Evolutionary conservation across 2,797 vertebrate species (phyloP).

Genomic region (Lophius americanus): DNA sequence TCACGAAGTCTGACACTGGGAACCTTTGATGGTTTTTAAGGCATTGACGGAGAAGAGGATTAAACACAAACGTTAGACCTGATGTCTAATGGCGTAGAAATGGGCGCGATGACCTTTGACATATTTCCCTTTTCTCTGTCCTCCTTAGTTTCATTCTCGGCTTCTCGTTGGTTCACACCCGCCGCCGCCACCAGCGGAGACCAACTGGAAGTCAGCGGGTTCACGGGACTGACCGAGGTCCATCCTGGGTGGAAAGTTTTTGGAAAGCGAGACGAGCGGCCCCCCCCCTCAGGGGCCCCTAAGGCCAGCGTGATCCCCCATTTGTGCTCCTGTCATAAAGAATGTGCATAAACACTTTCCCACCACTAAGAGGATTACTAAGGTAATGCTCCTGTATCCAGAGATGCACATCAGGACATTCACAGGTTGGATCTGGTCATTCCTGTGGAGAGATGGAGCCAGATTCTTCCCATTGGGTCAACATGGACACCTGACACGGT

Average conservation of each 20-base stretch:
- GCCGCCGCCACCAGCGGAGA: constrained; percentile 16
- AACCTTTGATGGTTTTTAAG: too few species aligned
- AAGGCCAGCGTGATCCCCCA: constrained; percentile 76
- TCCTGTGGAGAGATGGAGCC: constrained; percentile 53
- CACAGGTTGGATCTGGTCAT: constrained; percentile 67
- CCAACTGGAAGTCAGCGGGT: constrained; percentile 72
- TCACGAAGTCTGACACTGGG: too few species aligned
- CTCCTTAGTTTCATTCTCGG: constrained; percentile 9
- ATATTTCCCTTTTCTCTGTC: constrained; percentile 25
- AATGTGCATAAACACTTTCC: constrained; percentile 83
- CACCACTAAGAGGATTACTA: constrained; percentile 86
- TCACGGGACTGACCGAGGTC: constrained; percentile 57
- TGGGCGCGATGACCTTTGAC: constrained; percentile 32
- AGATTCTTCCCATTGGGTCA: constrained; percentile 39
- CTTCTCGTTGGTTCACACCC: not conserved
- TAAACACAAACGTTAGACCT: too few species aligned
- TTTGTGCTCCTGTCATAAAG: constrained; percentile 80
- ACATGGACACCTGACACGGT: not conserved
- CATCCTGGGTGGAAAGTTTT: constrained; percentile 82
- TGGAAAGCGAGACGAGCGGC: constrained; percentile 57
- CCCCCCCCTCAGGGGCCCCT: constrained; percentile 67
- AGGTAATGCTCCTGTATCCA: constrained; percentile 80
- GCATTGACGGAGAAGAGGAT: too few species aligned
- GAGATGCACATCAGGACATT: constrained; percentile 76
- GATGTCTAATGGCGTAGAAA: not conserved